phyloP scores from a whole-genome alignment of 2,113 vertebrate species.

The Rhinopomastus cyanomelas region DNA sequence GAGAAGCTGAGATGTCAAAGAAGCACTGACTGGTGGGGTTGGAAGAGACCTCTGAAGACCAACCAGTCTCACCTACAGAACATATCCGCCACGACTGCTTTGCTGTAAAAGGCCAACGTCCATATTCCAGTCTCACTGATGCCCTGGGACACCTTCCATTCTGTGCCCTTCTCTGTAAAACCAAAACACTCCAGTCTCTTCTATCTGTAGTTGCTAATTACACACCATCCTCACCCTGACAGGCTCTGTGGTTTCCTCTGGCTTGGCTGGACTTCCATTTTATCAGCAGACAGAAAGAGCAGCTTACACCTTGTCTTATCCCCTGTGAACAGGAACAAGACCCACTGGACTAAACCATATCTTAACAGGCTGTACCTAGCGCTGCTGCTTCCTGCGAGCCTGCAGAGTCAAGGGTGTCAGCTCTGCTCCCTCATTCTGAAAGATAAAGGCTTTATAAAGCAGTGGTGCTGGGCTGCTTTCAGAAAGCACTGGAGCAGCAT shows the following conservation, averaged over 20 bases:
- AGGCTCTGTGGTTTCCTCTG: not conserved
- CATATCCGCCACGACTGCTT: not conserved
- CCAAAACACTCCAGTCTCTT: not conserved
- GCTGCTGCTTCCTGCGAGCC: not conserved
- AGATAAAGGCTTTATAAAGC: not conserved
- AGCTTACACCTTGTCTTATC: not conserved
- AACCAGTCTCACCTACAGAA: too few relatives aligned
- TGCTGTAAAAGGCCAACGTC: accelerated
- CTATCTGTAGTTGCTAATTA: not conserved
- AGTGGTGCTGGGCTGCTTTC: not conserved
- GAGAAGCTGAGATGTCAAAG: not conserved
- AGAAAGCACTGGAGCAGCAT: not conserved
- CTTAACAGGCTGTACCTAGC: not conserved
- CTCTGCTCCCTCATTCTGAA: not conserved
- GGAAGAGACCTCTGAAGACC: too few relatives aligned
- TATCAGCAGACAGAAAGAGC: not conserved
- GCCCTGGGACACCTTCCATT: not conserved
- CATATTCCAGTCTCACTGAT: not conserved
- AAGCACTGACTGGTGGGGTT: too few relatives aligned
- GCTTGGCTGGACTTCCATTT: not conserved
- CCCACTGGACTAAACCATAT: not conserved
- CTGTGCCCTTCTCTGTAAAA: not conserved
- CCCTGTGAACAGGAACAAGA: not conserved
- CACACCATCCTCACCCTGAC: accelerated
- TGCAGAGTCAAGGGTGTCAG: not conserved